Conservation (phyloP, 2,113 vertebrate species). For the Cololabis saira region DNA sequence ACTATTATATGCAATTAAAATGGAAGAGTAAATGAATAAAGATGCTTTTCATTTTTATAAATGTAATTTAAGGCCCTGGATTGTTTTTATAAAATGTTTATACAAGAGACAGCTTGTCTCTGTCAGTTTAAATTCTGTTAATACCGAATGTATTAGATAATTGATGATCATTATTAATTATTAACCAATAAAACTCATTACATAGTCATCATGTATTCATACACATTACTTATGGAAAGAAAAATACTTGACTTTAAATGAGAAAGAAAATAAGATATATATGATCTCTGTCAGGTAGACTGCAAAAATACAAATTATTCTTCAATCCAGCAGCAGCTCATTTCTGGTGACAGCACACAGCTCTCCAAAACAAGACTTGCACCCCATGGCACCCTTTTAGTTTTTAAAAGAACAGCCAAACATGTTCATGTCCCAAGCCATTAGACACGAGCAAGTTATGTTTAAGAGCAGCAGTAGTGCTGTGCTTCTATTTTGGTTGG, state of each 20-base stretch:
- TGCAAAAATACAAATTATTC: no score
- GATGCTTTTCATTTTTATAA: not conserved
- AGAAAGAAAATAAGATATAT: constrained; percentile 7
- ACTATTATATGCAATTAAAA: not conserved
- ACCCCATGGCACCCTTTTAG: constrained; percentile 18
- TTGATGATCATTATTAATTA: constrained; percentile 14
- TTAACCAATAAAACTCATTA: not conserved
- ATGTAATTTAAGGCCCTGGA: not conserved
- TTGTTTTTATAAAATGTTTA: constrained; percentile 9
- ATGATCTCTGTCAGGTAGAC: no score
- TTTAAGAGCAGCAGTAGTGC: constrained; percentile 16
- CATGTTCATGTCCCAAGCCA: constrained; percentile 23
- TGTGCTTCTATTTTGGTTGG: constrained; percentile 57
- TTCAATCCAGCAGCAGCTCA: no score
- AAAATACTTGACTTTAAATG: constrained; percentile 4
- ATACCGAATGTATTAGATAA: not conserved
- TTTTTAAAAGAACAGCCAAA: constrained; percentile 40
- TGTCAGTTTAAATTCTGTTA: constrained; percentile 1
- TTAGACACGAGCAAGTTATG: constrained; percentile 47
- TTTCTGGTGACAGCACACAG: no score
- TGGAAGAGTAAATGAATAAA: not conserved
- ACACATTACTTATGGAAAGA: not conserved
- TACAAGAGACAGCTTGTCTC: not conserved
- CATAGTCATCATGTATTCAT: no score
- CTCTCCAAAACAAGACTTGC: not conserved